Base-by-base conservation (phyloP, 1,140 invertebrate species). In the Sipha flava region DNA sequence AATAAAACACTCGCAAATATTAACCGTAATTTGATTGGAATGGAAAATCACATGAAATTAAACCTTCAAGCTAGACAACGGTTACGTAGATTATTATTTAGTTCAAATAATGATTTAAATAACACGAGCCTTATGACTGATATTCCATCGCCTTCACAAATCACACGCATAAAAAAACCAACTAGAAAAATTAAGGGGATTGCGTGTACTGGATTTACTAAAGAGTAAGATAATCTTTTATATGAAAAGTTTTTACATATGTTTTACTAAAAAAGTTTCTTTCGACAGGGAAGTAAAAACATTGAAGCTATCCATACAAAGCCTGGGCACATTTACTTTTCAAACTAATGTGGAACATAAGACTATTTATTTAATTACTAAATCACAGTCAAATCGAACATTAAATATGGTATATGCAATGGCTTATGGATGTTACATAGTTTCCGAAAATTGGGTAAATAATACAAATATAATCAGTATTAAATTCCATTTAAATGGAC, bases 391-490 rank as follows among this genome's bases (percentile, higher is more conserved):
- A 54, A 77, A 77, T 43, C 29, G 73, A 23, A 77, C 73, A 59
- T 77, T 77, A 43, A 77, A 77, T 57, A 26, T 77, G 23, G 52
- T 77, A 26, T 77, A 23, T 57, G 73, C 73, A 10, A 77, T 77
- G 73, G 73, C 73, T n/a, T 77, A 16, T 77, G 73, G 73, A 57
- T 77, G 73, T 37, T 59, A n/a, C 10, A 77, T 77, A 26, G 34
- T 77, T 59, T 77, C 73, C 29, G 73, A 77, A 43, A 23, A 40
- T 26, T 77, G 73, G 73, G 73, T 77, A 77, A 77, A n/a, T n/a
- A n/a, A n/a, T n/a, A n/a, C n/a, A n/a, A n/a, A n/a, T n/a, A n/a
- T n/a, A n/a, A n/a, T n/a, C n/a, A n/a, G n/a, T n/a, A n/a, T n/a
- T n/a, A n/a, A n/a, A n/a, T n/a, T n/a, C n/a, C n/a, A n/a, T n/a